A percentile compares a stretch with the other conserved stretches of the same genome.
Conservation (phyloP, 1,140 invertebrate species). For the Eueides isabella region DNA sequence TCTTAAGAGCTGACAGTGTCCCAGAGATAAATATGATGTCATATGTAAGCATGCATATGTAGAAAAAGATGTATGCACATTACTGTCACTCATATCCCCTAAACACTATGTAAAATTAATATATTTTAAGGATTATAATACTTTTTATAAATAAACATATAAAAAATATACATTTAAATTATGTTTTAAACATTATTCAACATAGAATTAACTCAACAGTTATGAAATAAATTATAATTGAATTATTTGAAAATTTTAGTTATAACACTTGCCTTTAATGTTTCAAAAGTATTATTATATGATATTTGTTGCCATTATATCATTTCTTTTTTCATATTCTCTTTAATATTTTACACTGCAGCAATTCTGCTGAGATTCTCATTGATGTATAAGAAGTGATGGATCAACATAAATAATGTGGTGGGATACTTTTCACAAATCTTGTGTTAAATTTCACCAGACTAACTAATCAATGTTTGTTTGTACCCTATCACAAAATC, state of each 20-base stretch:
- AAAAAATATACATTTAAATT: conserved; percentile 77
- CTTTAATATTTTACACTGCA: conserved; percentile 27
- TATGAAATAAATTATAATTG: conserved; percentile 67
- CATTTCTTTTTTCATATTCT: conserved; percentile 33
- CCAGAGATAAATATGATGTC: conserved; percentile 27
- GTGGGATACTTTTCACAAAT: conserved; percentile 28
- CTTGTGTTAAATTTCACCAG: conserved; percentile 35
- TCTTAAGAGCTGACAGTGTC: conserved; percentile 38
- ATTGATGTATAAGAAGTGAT: conserved; percentile 22
- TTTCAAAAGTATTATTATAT: conserved; percentile 20
- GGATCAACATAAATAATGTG: conserved; percentile 28
- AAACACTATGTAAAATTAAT: conserved; percentile 43
- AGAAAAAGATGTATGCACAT: conserved; percentile 16
- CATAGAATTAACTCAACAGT: conserved; percentile 71
- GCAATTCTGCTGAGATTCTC: conserved; percentile 57
- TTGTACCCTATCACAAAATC: conserved; percentile 42
- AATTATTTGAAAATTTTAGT: conserved; percentile 53
- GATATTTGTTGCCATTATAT: conserved; percentile 25
- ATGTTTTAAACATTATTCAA: conserved; percentile 73
- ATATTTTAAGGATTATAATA: conserved; percentile 64
- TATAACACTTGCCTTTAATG: conserved; percentile 48
- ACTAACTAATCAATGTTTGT: conserved; percentile 36
- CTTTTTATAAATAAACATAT: conserved; percentile 75
- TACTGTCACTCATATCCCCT: conserved; percentile 39
- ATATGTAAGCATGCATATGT: conserved; percentile 29